These are phyloP conservation scores for Leptoclinus maculatus DNA, from an alignment of 2,797 vertebrate species.

Conservation along the genomic window DNA sequence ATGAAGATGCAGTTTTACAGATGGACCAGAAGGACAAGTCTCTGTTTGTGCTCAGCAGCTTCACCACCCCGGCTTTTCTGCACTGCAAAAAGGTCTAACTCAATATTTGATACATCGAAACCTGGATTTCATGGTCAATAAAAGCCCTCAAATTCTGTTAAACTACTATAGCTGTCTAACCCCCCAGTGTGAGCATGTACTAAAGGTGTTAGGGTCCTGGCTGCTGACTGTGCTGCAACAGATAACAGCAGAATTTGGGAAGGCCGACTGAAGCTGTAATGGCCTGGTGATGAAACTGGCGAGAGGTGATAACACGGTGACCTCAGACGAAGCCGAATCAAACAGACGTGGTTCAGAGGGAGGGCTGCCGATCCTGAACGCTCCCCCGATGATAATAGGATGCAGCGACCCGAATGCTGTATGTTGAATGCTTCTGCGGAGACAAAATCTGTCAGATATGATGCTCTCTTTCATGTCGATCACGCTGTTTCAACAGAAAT, in stretches of 20 bases:
- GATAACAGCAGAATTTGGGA: slow-evolving; percentile 61
- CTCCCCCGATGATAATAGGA: slow-evolving; percentile 27
- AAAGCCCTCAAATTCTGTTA: not conserved
- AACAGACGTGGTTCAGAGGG: slow-evolving; percentile 11
- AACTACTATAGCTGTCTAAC: not conserved
- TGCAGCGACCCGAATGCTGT: not conserved
- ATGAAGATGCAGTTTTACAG: no score
- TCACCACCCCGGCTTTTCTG: no score
- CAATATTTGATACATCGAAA: no score
- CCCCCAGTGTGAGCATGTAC: not conserved
- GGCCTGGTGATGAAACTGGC: slow-evolving; percentile 49
- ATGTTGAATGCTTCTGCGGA: slow-evolving; percentile 15
- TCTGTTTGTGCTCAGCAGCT: no score
- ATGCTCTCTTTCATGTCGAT: slow-evolving; percentile 13
- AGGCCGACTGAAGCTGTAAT: slow-evolving; percentile 45
- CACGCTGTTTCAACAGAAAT: not conserved
- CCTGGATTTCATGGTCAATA: no score
- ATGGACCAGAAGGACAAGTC: no score
- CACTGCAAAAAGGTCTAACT: no score
- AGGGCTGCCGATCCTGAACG: slow-evolving; percentile 12
- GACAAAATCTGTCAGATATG: slow-evolving; percentile 8
- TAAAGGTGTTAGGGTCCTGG: slow-evolving; percentile 13
- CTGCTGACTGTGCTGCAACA: slow-evolving; percentile 44
- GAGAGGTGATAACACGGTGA: slow-evolving; percentile 57
- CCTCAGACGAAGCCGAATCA: slow-evolving; percentile 32